Conservation (phyloP, 2,113 vertebrate genomes). For the Mola mola region DNA sequence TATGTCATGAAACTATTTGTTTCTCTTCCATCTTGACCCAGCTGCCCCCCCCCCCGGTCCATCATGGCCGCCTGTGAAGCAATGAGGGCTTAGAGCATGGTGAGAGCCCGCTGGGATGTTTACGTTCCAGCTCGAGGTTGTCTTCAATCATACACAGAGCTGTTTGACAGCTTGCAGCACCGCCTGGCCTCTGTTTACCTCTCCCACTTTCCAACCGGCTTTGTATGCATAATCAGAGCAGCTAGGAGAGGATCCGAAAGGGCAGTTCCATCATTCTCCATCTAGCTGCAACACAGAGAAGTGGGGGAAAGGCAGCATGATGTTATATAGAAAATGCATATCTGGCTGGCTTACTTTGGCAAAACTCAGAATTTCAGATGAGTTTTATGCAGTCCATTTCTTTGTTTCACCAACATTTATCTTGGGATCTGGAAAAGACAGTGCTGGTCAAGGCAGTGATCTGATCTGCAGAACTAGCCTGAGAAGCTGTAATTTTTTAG, state of each 20-base stretch:
- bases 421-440: conserved; percentile 50
- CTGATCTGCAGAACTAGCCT: conserved; percentile 68
- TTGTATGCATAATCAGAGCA: conserved; percentile 77
- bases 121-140: conserved; percentile 80
- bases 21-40: conserved; percentile 44
- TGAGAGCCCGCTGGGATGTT: conserved; percentile 75
- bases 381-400: conserved; percentile 4
- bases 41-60: conserved; percentile 36
- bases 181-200: conserved; percentile 81
- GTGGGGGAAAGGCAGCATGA: conserved; percentile 12
- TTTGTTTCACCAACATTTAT: conserved; percentile 30
- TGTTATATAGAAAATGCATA: conserved; percentile 11
- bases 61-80: conserved; percentile 55
- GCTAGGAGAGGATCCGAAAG: conserved; percentile 50
- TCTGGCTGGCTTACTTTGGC: conserved; percentile 30
- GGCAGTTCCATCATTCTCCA: conserved; percentile 12
- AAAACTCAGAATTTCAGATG: background rate
- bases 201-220: conserved; percentile 77
- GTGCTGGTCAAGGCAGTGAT: conserved; percentile 64
- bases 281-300: conserved; percentile 12
- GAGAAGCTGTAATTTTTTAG: conserved; percentile 73
- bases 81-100: conserved; percentile 51
- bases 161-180: conserved; percentile 83
- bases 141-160: conserved; percentile 80
- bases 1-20: conserved; percentile 47